Base-by-base conservation (phyloP, 2,113 vertebrate species). In the Microtus ochrogaster region DNA sequence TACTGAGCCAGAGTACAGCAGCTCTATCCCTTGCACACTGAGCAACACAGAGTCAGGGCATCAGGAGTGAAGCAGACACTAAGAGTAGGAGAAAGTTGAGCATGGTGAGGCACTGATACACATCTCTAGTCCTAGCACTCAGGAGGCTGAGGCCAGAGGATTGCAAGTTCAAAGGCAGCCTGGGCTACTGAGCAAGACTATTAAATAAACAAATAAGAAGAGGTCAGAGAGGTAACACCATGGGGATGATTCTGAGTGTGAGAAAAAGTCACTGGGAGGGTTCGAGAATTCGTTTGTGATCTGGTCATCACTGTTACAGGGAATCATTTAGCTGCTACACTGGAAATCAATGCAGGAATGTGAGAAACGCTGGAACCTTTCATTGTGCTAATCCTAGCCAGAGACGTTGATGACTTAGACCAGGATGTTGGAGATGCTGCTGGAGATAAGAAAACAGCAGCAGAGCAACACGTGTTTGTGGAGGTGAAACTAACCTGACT, bases 31-130 rank as follows among this genome's bases (percentile, higher is more conserved):
- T 63, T 8, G n/a, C 28, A 2, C 79, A 7, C 36, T 55, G 49
- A 88, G n/a, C n/a, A 92, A 3, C 0, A 1, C 0, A 7, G 21
- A 79, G 65, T 41, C 73, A 65, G 5, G 0, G 44, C 52, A 33
- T 2, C 10, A 0, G 0, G 65, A 24, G 0, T 4, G 30, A 24
- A 0, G 1, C 0, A 0, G 1, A 39, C 12, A 0, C 0, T 28
- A 70, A 33, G 65, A 66, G 24, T 2, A 47, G 39, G 41, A 66
- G 17, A 63, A 21, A 13, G 30, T 0, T 36, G 41, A 26, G 21
- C 33, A 16, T 87, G 66, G 33, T 17, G 47, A 39, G 30, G 1
- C 7, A 26, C 33, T 26, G 65, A 49, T 33, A 26, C 8, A 65
- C 14, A 10, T 39, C 61, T 30, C 36, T 65, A 13, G 28, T 68